phyloP scores from a whole-genome alignment of 2,888 invertebrate species.

The Pyrgus malvae region DNA sequence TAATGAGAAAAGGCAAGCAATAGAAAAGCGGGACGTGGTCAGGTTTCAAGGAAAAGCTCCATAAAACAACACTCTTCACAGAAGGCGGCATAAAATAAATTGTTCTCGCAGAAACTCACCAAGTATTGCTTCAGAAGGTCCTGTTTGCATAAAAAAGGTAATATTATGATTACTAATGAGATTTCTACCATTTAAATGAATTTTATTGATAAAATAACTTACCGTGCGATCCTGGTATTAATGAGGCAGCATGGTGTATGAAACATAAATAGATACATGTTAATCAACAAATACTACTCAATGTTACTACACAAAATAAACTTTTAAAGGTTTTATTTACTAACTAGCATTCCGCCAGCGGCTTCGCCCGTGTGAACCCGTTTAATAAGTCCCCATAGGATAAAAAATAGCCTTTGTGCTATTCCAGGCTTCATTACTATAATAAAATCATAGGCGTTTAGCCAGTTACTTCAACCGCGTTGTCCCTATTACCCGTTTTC shows the following conservation, averaged over 20 bases:
- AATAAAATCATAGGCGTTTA: no score
- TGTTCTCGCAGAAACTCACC: constrained; percentile 52
- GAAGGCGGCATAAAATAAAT: background rate
- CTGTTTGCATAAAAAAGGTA: constrained; percentile 59
- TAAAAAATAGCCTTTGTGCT: no score
- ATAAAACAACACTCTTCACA: background rate
- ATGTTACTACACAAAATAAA: background rate
- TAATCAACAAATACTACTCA: background rate
- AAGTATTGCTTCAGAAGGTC: constrained; percentile 69
- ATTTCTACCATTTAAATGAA: no score
- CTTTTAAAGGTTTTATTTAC: no score
- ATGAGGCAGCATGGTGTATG: constrained; percentile 37
- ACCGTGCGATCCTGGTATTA: constrained; percentile 67
- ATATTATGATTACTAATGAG: constrained; percentile 36
- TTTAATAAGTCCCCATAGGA: no score
- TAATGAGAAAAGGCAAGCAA: background rate
- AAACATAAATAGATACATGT: constrained; percentile 36
- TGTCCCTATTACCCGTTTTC: no score
- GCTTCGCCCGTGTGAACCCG: no score
- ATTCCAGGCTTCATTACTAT: no score
- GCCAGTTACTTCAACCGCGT: no score
- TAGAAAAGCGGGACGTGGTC: background rate
- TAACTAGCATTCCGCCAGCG: no score
- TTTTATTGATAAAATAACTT: constrained; percentile 50
- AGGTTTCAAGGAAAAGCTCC: background rate